Evolutionary conservation across 2,888 invertebrate genomes (phyloP), one percentile per base, ranked within the genome.

Genomic region (Harpalus rufipes): DNA sequence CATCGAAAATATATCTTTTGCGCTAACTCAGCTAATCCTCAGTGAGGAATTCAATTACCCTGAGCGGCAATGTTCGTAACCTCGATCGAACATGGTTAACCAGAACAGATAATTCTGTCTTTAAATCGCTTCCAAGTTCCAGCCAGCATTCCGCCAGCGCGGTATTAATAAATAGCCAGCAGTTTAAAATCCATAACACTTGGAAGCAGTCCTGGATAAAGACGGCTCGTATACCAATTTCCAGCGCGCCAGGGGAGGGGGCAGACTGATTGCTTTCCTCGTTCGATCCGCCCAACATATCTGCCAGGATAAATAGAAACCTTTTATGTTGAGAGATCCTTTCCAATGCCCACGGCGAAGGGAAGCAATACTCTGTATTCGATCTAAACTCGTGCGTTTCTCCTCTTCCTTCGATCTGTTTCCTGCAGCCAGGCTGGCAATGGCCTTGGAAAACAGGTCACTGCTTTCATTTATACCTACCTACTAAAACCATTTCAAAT

Each of bases 251-350:
- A 39, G 58, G 32, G 63, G 86, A 18, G 84, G 86, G 74, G 85
- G 74, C 88, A 88, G 89, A 89, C 89, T 90, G 90, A 90, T 90
- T 90, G 90, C 89, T 90, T 89, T 89, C 87, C 88, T 89, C 88
- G 88, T 89, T 89, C 89, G 89, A 89, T 89, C 89, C 89, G 89
- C 84, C 78, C 89, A 89, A 89, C 89, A 89, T 90, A 90, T 90
- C 89, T 89, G 16, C 89, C 87, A 88, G 89, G 89, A 89, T 90
- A 90, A 90, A 90, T 90, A 90, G 89, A 89, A 89, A 89, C 89
- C 89, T 89, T 89, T 89, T 89, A 89, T 87, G 87, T 87, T 86
- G 87, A 86, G 87, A 87, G 84, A 82, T 72, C 82, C 82, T 82
- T 82, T 68, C 82, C 61, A 61, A 80, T 80, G 80, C 61, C 61